phyloP scores from a whole-genome alignment of 2,113 vertebrate species.

The Raphicerus campestris region DNA sequence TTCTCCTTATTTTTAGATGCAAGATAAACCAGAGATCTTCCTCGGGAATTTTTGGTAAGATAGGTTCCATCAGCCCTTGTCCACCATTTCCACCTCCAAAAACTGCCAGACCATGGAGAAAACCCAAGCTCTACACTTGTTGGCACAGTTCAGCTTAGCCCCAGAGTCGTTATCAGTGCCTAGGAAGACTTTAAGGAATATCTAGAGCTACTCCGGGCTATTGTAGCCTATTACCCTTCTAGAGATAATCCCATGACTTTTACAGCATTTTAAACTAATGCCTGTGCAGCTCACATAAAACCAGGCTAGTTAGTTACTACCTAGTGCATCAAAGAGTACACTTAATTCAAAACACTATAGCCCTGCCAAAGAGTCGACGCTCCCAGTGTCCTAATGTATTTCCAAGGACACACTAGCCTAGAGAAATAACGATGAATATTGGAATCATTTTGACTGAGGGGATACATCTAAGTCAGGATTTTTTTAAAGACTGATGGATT shows the following conservation, averaged over 20 bases:
- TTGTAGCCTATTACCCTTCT: neutral
- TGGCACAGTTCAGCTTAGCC: neutral
- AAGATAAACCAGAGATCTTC: neutral
- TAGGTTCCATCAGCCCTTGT: neutral
- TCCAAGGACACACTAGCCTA: neutral
- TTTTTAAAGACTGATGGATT: neutral
- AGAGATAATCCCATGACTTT: neutral
- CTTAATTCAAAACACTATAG: neutral
- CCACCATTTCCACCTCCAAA: neutral
- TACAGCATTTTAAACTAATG: neutral
- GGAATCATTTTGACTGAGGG: neutral
- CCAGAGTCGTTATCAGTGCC: neutral
- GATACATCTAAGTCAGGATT: too few species aligned
- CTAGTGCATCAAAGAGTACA: neutral
- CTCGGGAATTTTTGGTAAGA: neutral
- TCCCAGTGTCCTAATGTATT: neutral
- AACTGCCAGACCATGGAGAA: neutral
- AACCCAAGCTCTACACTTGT: neutral
- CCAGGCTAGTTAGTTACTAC: neutral
- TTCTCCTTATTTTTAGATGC: neutral
- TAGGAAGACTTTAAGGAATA: neutral
- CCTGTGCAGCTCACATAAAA: neutral
- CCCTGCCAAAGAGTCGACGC: neutral
- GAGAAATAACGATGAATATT: neutral
- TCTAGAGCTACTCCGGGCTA: neutral